Evolutionary conservation across 2,888 invertebrate species (phyloP), one percentile per base, ranked within the genome.

Genomic region (Cataglyphis cursor): DNA sequence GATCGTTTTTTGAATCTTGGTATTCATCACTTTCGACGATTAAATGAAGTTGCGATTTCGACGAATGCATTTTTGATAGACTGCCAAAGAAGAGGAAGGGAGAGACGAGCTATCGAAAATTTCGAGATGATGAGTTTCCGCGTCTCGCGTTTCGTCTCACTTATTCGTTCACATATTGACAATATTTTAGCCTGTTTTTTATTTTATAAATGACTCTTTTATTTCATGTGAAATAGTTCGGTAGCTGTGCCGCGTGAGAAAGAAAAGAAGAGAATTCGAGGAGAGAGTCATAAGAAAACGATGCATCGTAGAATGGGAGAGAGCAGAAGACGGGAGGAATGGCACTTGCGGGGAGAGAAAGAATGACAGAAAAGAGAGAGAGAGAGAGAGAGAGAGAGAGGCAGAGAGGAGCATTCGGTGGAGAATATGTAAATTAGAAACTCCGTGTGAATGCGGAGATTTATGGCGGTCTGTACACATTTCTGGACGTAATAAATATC

Each of bases 401-500:
- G 66, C 62, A 64, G 68, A 82, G 84, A 85, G 73, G 66, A 84
- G 87, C 41, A 70, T 35, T 89, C 89, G 88, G 48, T 65, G 90
- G 86, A 91, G 93, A 93, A 93, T 94, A 95, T 94, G 95, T 94
- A 94, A 95, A 95, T 95, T 94, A 94, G 95, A 93, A 94, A 93
- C 94, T 92, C 91, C 93, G 94, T 94, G 94, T 95, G 95, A 95
- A 95, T 95, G 94, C 95, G 93, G 94, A 94, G 95, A 95, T 95
- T 95, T 95, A 95, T 94, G 94, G 93, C 89, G 91, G 92, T 89
- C 93, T 93, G 92, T 93, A 94, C 94, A 93, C 94, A 94, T 94
- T 95, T 95, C 94, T 94, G 94, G 94, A 91, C 93, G 94, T 93
- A 95, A 95, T 94, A 95, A 95, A 94, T 94, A 95, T 95, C 94